Percentiles rank a stretch among this genome's conserved stretches.
These are phyloP conservation scores for Teleogryllus oceanicus DNA, from an alignment of 2,888 invertebrate genomes.

Conservation along the genomic window DNA sequence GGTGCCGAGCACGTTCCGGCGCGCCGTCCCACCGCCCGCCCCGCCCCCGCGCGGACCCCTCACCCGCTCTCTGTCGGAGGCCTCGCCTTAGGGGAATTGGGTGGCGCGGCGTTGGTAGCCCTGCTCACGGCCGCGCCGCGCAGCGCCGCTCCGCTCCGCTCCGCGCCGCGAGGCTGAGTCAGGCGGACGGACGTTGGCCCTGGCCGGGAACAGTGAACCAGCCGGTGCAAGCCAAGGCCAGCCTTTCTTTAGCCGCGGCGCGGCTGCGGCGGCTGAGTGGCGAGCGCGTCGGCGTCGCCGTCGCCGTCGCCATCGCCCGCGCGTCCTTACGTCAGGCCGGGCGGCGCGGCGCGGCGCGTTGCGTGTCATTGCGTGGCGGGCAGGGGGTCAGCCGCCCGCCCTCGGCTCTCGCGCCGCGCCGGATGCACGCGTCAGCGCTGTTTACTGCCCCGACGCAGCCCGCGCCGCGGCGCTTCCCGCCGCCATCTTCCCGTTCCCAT, in stretches of 20 bases:
- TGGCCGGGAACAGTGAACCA: constrained; percentile 37
- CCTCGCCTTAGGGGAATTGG: no score
- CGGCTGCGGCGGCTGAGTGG: not conserved
- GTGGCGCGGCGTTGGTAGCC: no score
- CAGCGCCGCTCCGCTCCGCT: not conserved
- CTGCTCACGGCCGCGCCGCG: constrained; percentile 1
- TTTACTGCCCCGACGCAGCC: no score
- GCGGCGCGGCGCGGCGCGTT: no score
- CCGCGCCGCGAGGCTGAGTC: constrained; percentile 22
- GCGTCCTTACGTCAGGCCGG: not conserved
- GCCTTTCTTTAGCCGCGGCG: constrained; percentile 19
- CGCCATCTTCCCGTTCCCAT: no score
- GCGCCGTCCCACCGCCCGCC: not conserved
- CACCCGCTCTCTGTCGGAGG: no score
- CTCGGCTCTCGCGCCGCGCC: no score
- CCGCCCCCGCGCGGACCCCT: no score
- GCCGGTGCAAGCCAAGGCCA: constrained; percentile 37
- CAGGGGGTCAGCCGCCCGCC: no score
- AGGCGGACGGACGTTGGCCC: constrained; percentile 36
- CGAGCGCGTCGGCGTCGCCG: not conserved
- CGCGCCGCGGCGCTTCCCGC: no score
- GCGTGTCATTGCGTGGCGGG: no score
- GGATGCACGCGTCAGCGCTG: no score
- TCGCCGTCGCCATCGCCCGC: not conserved
- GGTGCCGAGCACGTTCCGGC: constrained; percentile 11